phyloP scores from a whole-genome alignment of 2,888 invertebrate species.

The Bursaphelenchus okinawaensis region DNA sequence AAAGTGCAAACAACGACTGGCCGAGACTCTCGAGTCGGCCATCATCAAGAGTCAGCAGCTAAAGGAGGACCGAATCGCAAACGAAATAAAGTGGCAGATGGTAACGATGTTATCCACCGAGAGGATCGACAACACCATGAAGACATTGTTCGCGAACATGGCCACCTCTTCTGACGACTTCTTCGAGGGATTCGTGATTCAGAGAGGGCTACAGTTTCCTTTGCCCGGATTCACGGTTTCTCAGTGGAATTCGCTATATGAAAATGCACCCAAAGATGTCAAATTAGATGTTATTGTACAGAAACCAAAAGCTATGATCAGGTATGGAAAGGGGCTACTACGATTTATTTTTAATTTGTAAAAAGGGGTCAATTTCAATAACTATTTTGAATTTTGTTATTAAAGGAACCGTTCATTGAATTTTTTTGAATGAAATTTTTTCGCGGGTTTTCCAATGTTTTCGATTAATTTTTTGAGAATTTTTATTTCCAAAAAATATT shows the following conservation, averaged over 20 bases:
- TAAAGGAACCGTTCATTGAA: no score
- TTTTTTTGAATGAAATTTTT: no score
- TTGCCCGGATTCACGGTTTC: conserved; percentile 45
- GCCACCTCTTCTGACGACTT: conserved; percentile 24
- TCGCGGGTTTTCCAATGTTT: no score
- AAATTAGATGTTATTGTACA: background rate
- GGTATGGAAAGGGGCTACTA: background rate
- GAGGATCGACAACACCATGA: conserved; percentile 23
- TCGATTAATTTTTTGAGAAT: no score
- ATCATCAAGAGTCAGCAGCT: conserved; percentile 5
- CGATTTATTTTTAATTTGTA: no score
- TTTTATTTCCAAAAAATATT: no score
- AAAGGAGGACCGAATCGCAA: conserved; percentile 34
- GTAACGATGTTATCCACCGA: conserved; percentile 23
- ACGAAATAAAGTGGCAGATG: conserved; percentile 49
- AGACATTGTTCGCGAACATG: conserved; percentile 22
- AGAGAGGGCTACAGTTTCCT: conserved; percentile 43
- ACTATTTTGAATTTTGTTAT: background rate
- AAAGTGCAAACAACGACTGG: conserved; percentile 28
- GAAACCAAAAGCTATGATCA: background rate
- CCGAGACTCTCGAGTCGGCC: conserved; percentile 23
- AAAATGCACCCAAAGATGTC: background rate
- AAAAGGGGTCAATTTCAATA: no score
- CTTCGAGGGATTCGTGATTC: conserved; percentile 42
- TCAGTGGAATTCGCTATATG: conserved; percentile 43